Conservation (phyloP, 2,113 vertebrate species). For the Ginglymostoma cirratum region DNA sequence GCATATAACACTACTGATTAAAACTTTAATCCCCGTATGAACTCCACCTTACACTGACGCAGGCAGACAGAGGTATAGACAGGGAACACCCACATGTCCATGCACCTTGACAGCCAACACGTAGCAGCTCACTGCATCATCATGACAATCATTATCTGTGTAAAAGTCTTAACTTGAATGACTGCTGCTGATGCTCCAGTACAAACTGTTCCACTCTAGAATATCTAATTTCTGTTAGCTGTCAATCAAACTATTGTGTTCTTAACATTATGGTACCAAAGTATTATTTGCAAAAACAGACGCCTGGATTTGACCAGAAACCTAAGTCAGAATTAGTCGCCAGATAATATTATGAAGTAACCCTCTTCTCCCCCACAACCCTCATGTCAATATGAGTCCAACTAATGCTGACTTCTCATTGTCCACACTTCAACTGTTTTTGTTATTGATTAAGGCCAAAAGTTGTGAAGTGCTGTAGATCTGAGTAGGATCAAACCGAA, state of each 20-base stretch:
- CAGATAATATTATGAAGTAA: neutral
- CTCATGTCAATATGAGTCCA: neutral
- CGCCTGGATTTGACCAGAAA: neutral
- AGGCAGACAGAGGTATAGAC: too few relatives aligned
- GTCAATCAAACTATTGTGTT: neutral
- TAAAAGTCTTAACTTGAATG: neutral
- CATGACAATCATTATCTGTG: neutral
- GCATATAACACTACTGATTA: too few relatives aligned
- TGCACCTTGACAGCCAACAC: too few relatives aligned
- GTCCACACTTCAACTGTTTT: neutral
- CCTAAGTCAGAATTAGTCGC: neutral
- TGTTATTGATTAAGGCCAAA: too few relatives aligned
- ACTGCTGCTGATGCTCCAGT: neutral
- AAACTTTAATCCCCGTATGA: too few relatives aligned
- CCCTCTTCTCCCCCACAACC: neutral
- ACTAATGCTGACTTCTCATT: neutral
- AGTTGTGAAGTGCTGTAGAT: too few relatives aligned
- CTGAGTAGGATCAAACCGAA: neutral
- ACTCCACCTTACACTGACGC: too few relatives aligned
- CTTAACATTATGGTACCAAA: neutral
- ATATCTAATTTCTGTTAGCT: neutral
- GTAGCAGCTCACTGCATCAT: too few relatives aligned
- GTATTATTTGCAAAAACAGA: neutral
- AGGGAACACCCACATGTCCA: too few relatives aligned
- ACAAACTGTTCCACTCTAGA: neutral